phyloP scores from a whole-genome alignment of 2,113 vertebrate species.

The Indri indri region DNA sequence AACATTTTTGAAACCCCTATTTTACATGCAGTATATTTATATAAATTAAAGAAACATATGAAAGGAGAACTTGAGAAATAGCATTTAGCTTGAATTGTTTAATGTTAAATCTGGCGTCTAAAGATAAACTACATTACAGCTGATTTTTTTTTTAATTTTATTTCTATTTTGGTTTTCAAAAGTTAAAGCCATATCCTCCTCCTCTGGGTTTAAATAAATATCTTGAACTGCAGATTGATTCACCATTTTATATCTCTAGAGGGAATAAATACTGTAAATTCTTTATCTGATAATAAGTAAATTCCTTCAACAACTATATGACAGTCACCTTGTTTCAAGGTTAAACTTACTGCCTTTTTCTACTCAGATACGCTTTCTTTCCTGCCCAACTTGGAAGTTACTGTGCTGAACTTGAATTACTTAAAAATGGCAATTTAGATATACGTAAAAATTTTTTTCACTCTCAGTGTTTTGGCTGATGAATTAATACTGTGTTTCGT shows the following conservation, averaged over 20 bases:
- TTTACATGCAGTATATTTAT: not conserved
- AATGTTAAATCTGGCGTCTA: constrained; percentile 59
- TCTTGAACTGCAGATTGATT: constrained; percentile 24
- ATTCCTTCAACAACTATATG: constrained; percentile 14
- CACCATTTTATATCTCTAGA: constrained; percentile 54
- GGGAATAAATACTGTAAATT: constrained; percentile 18
- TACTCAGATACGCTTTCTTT: not conserved
- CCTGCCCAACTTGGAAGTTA: not conserved
- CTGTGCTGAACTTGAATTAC: not conserved
- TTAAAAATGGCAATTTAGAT: constrained; percentile 5
- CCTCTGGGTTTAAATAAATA: constrained; percentile 56
- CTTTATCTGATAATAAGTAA: constrained; percentile 46
- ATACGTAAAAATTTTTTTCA: not conserved
- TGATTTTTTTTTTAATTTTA: not conserved
- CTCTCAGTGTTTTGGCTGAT: not conserved
- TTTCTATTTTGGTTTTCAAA: constrained; percentile 18
- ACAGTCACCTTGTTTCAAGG: constrained; percentile 35
- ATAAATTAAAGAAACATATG: constrained; percentile 2
- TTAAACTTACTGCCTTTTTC: constrained; percentile 2
- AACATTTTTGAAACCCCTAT: not conserved
- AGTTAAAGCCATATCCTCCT: constrained; percentile 45
- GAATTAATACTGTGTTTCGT: not conserved
- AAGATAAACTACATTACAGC: constrained; percentile 60
- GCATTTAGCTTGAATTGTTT: constrained; percentile 41
- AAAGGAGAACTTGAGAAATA: not conserved